Base-by-base conservation (phyloP, 2,113 vertebrate genomes). In the Petaurus breviceps region DNA sequence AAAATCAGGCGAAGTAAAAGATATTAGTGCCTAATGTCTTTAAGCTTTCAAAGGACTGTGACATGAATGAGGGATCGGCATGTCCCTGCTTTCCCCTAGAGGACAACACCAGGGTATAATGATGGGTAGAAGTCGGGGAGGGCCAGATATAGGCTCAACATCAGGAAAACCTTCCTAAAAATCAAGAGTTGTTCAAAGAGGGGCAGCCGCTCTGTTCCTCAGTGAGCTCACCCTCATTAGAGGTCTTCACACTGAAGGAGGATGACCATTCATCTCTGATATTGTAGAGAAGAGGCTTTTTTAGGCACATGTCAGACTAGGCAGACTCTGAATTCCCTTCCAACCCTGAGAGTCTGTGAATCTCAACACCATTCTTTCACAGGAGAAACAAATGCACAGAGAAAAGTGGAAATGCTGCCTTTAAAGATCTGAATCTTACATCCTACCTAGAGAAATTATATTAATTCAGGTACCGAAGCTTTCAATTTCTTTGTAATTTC, bases 401-500 rank as follows among this genome's bases (percentile, higher is more conserved):
- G n/a, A 57, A 94, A 94, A 92, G 3, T 24, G 11, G 23, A 51
- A 0, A 51, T 10, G 6, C 5, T 52, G 22, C 31, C 97, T 94
- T 89, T 0, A 77, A 97, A 91, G 92, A 93, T 8, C n/a, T 0
- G 12, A 51, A 0, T 92, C 91, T 97, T 61, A 96, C 55, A 92
- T 37, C 16, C 6, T 51, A 92, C 28, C 92, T 91, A 92, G 94
- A 94, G 95, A 96, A 91, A 91, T 90, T 94, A 8, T 0, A 89
- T 49, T 0, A 93, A 89, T 16, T 46, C 90, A 90, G 49, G 96
- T 51, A 94, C 24, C 91, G 93, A 93, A 2, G 16, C 53, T 61
- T 95, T 68, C 37, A 54, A 61, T 96, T 94, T 89, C 91, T 90
- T 89, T n/a, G 31, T 89, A 98, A 93, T 46, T 92, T 92, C 95